Evolutionary conservation across 1,140 invertebrate genomes (phyloP).

Genomic region (Forficula auricularia): DNA sequence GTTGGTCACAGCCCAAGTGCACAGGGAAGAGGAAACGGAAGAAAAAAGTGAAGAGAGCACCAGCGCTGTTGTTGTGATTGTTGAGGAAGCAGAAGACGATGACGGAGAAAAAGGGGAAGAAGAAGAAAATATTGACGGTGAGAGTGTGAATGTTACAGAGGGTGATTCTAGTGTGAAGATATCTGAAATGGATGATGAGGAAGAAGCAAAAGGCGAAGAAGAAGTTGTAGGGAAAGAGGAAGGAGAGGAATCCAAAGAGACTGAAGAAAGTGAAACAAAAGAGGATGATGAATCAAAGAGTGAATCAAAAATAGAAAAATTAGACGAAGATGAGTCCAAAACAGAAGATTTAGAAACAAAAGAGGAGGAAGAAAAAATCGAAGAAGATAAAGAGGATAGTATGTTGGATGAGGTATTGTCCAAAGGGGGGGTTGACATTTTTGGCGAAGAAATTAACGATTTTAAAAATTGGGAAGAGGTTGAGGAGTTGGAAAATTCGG

Average conservation of each 20-base stretch:
- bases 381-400: slow-evolving; percentile 4
- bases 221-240: neutral
- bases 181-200: neutral
- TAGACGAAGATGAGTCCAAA: too few relatives aligned
- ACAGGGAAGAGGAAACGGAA: neutral
- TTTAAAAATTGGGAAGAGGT: slow-evolving; percentile 5
- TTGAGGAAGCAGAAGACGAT: neutral
- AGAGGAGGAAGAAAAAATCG: too few relatives aligned
- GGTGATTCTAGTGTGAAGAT: neutral
- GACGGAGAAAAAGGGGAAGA: neutral
- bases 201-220: neutral
- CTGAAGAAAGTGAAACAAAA: neutral
- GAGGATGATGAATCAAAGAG: neutral
- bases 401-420: neutral
- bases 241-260: neutral
- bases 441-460: neutral
- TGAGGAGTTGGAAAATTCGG: too few relatives aligned
- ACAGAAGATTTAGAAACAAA: neutral
- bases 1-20: too few relatives aligned
- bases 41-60: neutral
- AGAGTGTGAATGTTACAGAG: neutral
- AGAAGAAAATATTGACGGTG: neutral
- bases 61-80: neutral
- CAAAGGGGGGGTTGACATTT: neutral
- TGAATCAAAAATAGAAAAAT: neutral